A percentile compares a stretch with the other conserved stretches of the same genome.
Evolutionary conservation across 2,113 vertebrate species (phyloP).

Genomic region (Donacobius atricapilla): DNA sequence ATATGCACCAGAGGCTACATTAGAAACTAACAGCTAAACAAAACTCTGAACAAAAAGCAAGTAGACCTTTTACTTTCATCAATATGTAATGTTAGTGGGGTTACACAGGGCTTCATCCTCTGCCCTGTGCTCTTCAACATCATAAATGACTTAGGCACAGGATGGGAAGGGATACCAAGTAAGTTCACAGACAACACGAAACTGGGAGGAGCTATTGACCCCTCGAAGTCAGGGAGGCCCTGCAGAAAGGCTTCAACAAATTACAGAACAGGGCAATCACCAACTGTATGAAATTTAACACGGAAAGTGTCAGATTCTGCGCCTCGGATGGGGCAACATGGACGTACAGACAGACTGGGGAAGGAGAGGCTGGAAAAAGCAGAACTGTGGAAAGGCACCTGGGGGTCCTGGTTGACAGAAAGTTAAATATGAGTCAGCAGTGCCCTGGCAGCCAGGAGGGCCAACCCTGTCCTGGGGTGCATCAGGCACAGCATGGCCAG

Average conservation of each 20-base stretch:
- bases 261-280: neutral
- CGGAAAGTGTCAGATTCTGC: neutral
- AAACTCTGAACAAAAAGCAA: neutral
- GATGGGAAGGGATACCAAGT: neutral
- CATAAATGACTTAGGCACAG: neutral
- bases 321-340: neutral
- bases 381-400: fast-evolving
- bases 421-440: fast-evolving
- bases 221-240: fast-evolving
- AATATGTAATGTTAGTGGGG: neutral
- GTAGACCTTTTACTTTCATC: neutral
- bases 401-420: fast-evolving
- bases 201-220: neutral
- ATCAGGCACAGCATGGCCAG: neutral
- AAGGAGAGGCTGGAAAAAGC: neutral
- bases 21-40: neutral
- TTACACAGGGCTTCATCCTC: neutral
- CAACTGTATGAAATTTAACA: neutral
- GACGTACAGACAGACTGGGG: neutral
- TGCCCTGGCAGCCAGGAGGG: neutral
- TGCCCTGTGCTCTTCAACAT: neutral
- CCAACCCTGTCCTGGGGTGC: fast-evolving
- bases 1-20: neutral
- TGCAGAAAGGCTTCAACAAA: neutral
- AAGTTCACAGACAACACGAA: neutral